These are phyloP conservation scores for Orthosia cruda DNA, from an alignment of 2,888 invertebrate genomes.

Conservation along the genomic window DNA sequence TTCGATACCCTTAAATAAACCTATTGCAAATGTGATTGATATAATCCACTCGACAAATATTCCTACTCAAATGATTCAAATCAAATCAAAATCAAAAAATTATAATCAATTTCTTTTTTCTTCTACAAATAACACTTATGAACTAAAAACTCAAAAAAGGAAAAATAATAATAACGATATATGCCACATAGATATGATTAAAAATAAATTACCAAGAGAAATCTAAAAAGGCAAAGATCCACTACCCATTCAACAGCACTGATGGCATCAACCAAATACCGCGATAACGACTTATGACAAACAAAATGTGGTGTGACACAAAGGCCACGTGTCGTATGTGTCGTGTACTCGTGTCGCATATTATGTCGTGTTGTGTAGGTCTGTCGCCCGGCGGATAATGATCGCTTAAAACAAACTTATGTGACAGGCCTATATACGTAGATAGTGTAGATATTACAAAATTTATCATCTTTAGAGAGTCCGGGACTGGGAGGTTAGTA, in stretches of 20 bases:
- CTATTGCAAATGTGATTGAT: no score
- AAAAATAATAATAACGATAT: no score
- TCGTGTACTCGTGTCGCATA: constrained; percentile 1
- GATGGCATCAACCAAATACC: neutral
- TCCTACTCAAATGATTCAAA: no score
- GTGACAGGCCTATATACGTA: constrained; percentile 12
- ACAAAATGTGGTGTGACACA: constrained; percentile 28
- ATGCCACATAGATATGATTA: no score
- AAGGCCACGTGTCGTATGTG: neutral
- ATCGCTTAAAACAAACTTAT: constrained; percentile 37
- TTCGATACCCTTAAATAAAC: neutral
- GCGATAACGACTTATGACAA: constrained; percentile 20
- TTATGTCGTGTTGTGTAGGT: neutral
- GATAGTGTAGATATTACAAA: neutral
- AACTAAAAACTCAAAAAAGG: no score
- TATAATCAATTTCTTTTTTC: no score
- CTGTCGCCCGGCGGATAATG: constrained; percentile 25
- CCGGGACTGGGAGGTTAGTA: neutral
- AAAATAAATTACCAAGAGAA: neutral
- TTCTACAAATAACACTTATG: no score
- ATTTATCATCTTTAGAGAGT: constrained; percentile 12
- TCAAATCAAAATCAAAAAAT: no score
- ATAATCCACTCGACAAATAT: no score
- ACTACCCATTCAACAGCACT: constrained; percentile 2
- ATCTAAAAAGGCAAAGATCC: neutral